Evolutionary conservation across 1,140 invertebrate genomes (phyloP).

Genomic region (Hylaeus anthracinus): DNA sequence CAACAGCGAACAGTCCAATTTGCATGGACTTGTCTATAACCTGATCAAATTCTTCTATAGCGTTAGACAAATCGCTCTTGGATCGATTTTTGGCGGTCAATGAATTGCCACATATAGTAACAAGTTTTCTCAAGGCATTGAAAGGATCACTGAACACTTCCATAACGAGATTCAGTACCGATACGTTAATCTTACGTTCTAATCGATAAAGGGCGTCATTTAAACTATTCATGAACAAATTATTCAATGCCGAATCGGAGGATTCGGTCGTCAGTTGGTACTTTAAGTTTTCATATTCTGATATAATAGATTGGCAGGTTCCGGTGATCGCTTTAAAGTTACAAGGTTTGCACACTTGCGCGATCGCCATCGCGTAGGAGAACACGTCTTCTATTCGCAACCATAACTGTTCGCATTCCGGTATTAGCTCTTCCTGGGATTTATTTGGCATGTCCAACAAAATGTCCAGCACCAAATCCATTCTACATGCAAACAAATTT

Average conservation of each 20-base stretch:
- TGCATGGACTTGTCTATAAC: conserved; percentile 84
- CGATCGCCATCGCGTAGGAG: conserved; percentile 78
- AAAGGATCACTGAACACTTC: conserved; percentile 78
- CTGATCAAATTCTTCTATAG: conserved; percentile 84
- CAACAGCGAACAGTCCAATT: conserved; percentile 86
- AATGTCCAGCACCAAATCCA: conserved; percentile 76
- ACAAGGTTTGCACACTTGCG: conserved; percentile 76
- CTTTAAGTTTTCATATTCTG: conserved; percentile 77
- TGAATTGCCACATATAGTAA: conserved; percentile 75
- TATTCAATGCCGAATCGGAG: conserved; percentile 72
- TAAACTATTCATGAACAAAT: conserved; percentile 75
- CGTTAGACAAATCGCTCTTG: conserved; percentile 70
- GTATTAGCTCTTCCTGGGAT: conserved; percentile 60
- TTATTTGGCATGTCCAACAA: conserved; percentile 69
- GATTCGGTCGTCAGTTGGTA: conserved; percentile 67
- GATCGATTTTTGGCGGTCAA: conserved; percentile 69
- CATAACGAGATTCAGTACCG: conserved; percentile 77
- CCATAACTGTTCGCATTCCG: conserved; percentile 72
- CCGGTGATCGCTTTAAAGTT: conserved; percentile 78
- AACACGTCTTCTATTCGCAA: conserved; percentile 75
- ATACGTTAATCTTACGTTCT: conserved; percentile 77
- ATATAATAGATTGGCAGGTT: conserved; percentile 75
- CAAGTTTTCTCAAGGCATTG: conserved; percentile 71
- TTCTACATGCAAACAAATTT: conserved; percentile 58
- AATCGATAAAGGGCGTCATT: conserved; percentile 76